These are phyloP conservation scores for Telmatherina bonti DNA, from an alignment of 2,797 vertebrate genomes.

Conservation along the genomic window DNA sequence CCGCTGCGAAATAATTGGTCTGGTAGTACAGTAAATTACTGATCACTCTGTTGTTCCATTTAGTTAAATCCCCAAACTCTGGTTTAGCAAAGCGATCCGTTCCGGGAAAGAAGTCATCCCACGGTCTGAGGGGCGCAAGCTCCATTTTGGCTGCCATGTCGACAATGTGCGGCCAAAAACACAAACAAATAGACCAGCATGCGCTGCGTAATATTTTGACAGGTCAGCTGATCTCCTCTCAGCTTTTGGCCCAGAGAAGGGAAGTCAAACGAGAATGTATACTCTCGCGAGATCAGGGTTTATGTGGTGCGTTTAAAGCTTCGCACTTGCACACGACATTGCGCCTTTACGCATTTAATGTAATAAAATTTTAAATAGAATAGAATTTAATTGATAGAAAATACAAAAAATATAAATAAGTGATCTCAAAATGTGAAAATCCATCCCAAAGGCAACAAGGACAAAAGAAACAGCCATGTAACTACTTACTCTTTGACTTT, in stretches of 20 bases:
- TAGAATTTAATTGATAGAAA: too few species aligned
- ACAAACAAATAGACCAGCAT: conserved; percentile 44
- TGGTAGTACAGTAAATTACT: conserved; percentile 96
- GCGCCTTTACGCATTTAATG: too few species aligned
- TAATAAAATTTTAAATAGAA: too few species aligned
- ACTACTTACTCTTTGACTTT: too few species aligned
- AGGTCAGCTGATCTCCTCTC: conserved; percentile 67
- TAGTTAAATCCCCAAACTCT: conserved; percentile 89
- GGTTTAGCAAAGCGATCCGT: conserved; percentile 89
- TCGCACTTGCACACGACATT: conserved; percentile 26
- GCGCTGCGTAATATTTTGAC: conserved; percentile 69
- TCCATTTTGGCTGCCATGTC: conserved; percentile 88
- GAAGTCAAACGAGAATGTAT: background rate
- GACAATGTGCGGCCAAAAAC: conserved; percentile 39
- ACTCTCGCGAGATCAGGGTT: conserved; percentile 16
- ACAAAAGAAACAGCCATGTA: too few species aligned
- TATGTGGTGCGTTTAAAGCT: background rate
- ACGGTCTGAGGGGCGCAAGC: conserved; percentile 89
- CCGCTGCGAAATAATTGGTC: conserved; percentile 92
- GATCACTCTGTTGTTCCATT: conserved; percentile 96
- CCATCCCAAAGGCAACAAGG: too few species aligned
- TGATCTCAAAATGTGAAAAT: too few species aligned
- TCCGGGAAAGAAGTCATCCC: conserved; percentile 92
- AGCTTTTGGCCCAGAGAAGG: background rate
- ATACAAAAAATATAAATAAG: background rate